These are phyloP conservation scores for Marmota monax DNA, from an alignment of 2,113 vertebrate species.

Conservation along the genomic window DNA sequence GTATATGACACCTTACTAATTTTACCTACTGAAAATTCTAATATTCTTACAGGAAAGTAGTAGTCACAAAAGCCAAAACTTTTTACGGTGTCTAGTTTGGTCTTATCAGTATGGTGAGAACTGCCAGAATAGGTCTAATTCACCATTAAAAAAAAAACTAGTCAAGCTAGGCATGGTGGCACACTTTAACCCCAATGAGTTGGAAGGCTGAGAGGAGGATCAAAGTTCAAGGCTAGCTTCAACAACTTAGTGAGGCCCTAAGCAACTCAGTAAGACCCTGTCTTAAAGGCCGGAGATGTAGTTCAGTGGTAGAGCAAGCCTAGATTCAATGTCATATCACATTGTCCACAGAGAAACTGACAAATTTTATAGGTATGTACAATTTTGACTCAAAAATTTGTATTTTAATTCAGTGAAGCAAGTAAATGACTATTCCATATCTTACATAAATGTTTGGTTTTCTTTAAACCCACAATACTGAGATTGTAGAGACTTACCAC, in stretches of 20 bases:
- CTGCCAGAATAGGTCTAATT: neutral
- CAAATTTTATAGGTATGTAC: neutral
- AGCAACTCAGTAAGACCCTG: too few relatives aligned
- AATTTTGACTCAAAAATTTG: neutral
- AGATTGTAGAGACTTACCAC: conserved; percentile 69
- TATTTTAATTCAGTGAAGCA: neutral
- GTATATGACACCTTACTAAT: neutral
- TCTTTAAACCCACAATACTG: conserved; percentile 45
- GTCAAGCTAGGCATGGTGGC: neutral
- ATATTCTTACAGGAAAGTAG: neutral
- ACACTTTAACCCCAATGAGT: too few relatives aligned
- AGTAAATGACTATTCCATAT: neutral
- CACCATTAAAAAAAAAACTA: neutral
- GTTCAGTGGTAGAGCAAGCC: too few relatives aligned
- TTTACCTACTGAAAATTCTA: conserved; percentile 9
- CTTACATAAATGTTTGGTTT: conserved; percentile 1
- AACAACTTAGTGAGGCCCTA: too few relatives aligned
- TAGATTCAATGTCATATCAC: neutral
- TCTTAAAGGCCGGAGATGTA: too few relatives aligned
- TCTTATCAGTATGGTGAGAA: neutral
- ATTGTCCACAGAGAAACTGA: neutral
- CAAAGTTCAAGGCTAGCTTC: too few relatives aligned
- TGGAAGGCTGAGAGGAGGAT: too few relatives aligned
- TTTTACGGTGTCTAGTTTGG: neutral
- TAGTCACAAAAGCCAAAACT: neutral